Percentiles rank a stretch among this genome's conserved stretches.
Conservation (phyloP, 2,888 invertebrate species). For the Heliconius charithonia region DNA sequence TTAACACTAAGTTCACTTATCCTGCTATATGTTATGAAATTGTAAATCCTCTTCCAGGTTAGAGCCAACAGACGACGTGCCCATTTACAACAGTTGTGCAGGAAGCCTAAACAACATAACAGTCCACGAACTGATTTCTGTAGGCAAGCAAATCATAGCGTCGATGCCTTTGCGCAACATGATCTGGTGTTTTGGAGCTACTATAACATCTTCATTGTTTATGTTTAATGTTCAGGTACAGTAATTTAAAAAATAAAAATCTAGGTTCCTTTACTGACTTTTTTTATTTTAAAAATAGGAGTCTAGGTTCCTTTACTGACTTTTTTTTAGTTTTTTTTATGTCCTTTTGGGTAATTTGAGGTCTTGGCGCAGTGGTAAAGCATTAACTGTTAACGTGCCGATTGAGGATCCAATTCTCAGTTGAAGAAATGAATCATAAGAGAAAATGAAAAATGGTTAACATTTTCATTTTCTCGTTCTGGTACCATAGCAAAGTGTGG, state of each 20-base stretch:
- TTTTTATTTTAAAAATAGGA: neutral
- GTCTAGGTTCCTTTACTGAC: neutral
- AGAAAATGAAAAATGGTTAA: too few species aligned
- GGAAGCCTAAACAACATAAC: conserved; percentile 87
- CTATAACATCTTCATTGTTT: conserved; percentile 83
- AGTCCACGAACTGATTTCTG: conserved; percentile 84
- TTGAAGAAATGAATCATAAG: neutral
- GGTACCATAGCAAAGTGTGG: neutral
- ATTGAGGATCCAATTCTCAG: too few species aligned
- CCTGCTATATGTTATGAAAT: neutral
- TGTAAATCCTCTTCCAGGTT: conserved; percentile 53
- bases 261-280: neutral
- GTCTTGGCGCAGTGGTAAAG: too few species aligned
- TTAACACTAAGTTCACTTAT: neutral
- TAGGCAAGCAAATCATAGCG: conserved; percentile 79
- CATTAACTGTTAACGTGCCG: too few species aligned
- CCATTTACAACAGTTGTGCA: conserved; percentile 93
- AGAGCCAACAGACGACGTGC: conserved; percentile 69
- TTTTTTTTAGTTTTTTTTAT: neutral
- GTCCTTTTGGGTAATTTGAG: neutral
- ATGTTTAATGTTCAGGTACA: conserved; percentile 79
- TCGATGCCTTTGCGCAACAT: conserved; percentile 87
- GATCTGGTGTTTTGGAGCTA: conserved; percentile 87
- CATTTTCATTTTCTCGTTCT: neutral
- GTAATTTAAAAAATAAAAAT: neutral